Percentiles rank a stretch among this genome's conserved stretches.
Evolutionary conservation across 64 coral and sea anemone genomes (phyloP).

Genomic region (Trachythela sp.): DNA sequence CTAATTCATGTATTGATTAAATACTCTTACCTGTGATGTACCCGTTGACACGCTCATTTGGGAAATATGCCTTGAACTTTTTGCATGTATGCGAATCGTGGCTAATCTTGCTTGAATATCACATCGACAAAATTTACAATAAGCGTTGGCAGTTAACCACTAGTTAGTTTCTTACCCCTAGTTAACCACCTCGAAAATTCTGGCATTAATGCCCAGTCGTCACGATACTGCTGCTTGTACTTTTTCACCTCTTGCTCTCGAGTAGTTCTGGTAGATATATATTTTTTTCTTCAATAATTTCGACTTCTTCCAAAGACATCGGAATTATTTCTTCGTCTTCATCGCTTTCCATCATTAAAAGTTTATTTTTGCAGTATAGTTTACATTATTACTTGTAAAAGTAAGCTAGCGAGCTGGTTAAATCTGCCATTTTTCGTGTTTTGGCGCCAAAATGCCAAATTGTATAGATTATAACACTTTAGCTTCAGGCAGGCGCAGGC

Average conservation of each 20-base stretch:
- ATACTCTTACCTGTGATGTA: not conserved
- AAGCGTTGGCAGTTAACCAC: not conserved
- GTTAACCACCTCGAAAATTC: slow-evolving; percentile 4
- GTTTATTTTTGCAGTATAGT: not conserved
- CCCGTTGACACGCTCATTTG: not conserved
- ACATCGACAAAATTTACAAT: slow-evolving; percentile 1
- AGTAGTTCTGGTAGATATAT: not conserved
- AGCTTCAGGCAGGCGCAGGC: too few relatives aligned
- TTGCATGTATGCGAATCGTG: not conserved
- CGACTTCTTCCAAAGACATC: not conserved
- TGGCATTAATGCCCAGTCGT: slow-evolving; percentile 1
- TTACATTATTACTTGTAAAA: not conserved
- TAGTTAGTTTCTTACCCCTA: too few relatives aligned
- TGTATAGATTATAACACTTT: too few relatives aligned
- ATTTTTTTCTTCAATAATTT: not conserved
- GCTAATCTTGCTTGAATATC: slow-evolving; percentile 5
- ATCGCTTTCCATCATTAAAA: not conserved
- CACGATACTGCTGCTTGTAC: not conserved
- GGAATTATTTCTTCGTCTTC: not conserved
- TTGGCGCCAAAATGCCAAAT: too few relatives aligned
- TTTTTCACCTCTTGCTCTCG: not conserved
- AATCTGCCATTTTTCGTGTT: too few relatives aligned
- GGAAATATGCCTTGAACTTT: not conserved
- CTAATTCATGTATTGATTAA: too few relatives aligned
- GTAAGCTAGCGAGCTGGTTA: not conserved